Percentiles rank a stretch among this genome's conserved stretches.
phyloP scores from a whole-genome alignment of 2,888 invertebrate species.

The Coenonympha glycerion region DNA sequence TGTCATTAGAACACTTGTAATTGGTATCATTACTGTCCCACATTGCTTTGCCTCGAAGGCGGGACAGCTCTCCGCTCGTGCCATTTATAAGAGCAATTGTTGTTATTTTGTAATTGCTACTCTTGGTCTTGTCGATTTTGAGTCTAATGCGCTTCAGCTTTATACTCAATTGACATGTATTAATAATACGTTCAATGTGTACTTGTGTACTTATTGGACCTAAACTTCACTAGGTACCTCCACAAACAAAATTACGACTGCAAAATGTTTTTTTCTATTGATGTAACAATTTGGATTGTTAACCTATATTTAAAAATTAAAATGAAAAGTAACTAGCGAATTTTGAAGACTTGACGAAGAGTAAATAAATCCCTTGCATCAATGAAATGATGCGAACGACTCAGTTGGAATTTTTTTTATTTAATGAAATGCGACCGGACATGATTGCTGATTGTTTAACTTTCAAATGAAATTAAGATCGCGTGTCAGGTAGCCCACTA shows the following conservation, averaged over 20 bases:
- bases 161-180: not conserved
- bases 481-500: constrained; percentile 22
- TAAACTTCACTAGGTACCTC: no score
- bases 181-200: not conserved
- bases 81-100: constrained; percentile 16
- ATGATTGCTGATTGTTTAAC: not conserved
- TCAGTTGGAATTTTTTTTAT: no score
- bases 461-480: constrained; percentile 16
- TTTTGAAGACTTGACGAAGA: no score
- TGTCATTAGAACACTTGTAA: constrained; percentile 12
- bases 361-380: no score
- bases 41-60: not conserved
- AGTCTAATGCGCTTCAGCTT: not conserved
- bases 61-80: constrained; percentile 9
- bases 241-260: no score
- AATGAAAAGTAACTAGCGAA: no score
- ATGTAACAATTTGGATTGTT: no score
- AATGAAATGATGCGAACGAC: no score
- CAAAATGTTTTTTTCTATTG: no score
- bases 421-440: no score
- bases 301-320: no score
- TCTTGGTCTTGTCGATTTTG: constrained; percentile 9
- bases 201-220: no score
- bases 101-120: constrained; percentile 11
- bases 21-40: constrained; percentile 18